Evolutionary conservation across 1,140 invertebrate genomes (phyloP), one percentile per base, ranked within the genome.

Genomic region (Geopemphigus sp.): DNA sequence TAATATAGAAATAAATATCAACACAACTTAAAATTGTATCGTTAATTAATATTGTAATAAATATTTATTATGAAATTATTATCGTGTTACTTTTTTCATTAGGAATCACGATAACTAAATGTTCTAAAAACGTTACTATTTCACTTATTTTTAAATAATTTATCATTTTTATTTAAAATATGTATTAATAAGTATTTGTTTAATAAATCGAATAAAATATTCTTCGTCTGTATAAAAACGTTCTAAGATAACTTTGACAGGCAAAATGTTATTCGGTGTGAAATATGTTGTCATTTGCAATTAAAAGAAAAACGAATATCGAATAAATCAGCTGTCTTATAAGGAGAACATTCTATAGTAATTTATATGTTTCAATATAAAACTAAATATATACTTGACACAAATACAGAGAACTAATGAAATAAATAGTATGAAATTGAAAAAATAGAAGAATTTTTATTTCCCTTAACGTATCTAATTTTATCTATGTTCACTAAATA

Each of bases 341-440:
- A 70, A 50, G 26, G 22, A 70, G 17, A 14, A 50, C 66, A 22
- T 50, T 50, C 2, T 17, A 26, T 1, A 15, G 66, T 70, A 50
- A 70, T 70, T 70, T 70, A 70, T 70, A 19, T 45, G 66, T 26
- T 53, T 17, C 47, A 70, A 70, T 29, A 70, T 50, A 70, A 70
- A 70, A 45, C 5, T n/a, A 50, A 0, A 5, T 70, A 8, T 10
- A 15, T 45, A 66, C 39, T 68, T 24, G 4, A n/a, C 5, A 68
- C 45, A 68, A 68, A 14, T 68, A 68, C 39, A 47, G 22, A 47
- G 32, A 22, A n/a, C 12, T 6, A 5, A 22, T 10, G n/a, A 66
- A 22, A 19, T 12, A 45, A 14, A 45, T 19, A 66, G n/a, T 17
- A 66, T 45, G 45, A 45, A n/a, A 39, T 19, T 22, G 12, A 66